Percentiles rank a stretch among this genome's conserved stretches.
Evolutionary conservation across 2,797 vertebrate genomes (phyloP).

Genomic region (Leptoclinus maculatus): DNA sequence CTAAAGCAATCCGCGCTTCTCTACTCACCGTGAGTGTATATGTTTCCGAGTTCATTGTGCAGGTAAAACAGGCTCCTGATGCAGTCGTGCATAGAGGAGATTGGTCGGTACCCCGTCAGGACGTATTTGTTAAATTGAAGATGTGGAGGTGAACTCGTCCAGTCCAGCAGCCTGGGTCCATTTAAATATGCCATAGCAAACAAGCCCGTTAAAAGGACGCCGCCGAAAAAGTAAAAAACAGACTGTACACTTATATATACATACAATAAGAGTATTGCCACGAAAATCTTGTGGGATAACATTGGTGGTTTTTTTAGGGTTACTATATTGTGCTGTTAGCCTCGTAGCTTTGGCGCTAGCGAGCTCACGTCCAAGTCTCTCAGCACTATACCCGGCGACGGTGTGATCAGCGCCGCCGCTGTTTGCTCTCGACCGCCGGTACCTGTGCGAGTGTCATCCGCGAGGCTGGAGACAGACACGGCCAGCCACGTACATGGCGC

Average conservation of each 20-base stretch:
- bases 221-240: slow-evolving; percentile 74
- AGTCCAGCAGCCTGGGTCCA: slow-evolving; percentile 92
- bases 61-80: slow-evolving; percentile 93
- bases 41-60: slow-evolving; percentile 97
- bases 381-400: slow-evolving; percentile 53
- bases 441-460: slow-evolving; percentile 75
- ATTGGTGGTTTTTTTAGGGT: slow-evolving; percentile 56
- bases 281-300: slow-evolving; percentile 78
- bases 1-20: neutral
- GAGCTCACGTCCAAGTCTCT: slow-evolving; percentile 38
- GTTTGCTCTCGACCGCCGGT: slow-evolving; percentile 61
- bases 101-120: slow-evolving; percentile 91
- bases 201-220: slow-evolving; percentile 74
- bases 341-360: neutral
- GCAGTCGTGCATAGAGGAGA: slow-evolving; percentile 91
- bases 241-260: slow-evolving; percentile 81
- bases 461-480: slow-evolving; percentile 75
- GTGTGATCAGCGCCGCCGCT: slow-evolving; percentile 53
- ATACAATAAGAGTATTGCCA: slow-evolving; percentile 77
- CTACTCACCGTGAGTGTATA: slow-evolving; percentile 91
- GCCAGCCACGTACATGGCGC: slow-evolving; percentile 73
- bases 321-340: slow-evolving; percentile 62
- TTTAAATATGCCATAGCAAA: slow-evolving; percentile 90
- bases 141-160: slow-evolving; percentile 92
- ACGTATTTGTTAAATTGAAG: slow-evolving; percentile 96